Percentiles rank a stretch among this genome's conserved stretches.
Evolutionary conservation across 30 jellyfish, hydroid and myxozoan genomes (phyloP).

Genomic region (Chironex yamaguchii): DNA sequence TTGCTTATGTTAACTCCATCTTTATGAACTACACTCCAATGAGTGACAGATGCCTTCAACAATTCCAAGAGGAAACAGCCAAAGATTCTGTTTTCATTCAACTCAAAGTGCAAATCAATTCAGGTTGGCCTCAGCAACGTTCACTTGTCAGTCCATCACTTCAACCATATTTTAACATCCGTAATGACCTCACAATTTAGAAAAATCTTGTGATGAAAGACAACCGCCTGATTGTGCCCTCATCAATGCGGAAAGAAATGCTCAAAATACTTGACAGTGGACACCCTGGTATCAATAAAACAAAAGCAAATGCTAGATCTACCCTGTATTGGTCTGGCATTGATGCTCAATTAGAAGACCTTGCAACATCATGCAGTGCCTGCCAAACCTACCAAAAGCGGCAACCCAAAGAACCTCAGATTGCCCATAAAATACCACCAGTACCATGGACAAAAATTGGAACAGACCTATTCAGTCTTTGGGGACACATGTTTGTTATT

Average conservation of each 20-base stretch:
- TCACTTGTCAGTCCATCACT: background rate
- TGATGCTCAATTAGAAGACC: background rate
- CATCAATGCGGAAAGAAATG: background rate
- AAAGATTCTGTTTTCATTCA: background rate
- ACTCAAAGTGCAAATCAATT: background rate
- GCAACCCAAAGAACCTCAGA: constrained; percentile 9
- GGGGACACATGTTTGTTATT: background rate
- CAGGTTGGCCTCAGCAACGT: constrained; percentile 32
- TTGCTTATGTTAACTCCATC: constrained; percentile 4
- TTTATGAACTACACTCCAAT: too few relatives aligned
- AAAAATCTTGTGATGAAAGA: constrained; percentile 28
- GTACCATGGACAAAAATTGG: constrained; percentile 61
- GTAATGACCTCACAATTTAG: constrained; percentile 22
- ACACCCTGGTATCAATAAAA: constrained; percentile 28
- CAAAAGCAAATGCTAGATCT: background rate
- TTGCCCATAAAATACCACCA: background rate
- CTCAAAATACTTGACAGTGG: background rate
- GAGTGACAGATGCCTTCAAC: too few relatives aligned
- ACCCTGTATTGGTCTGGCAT: constrained; percentile 5
- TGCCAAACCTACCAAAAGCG: background rate
- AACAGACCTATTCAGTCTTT: constrained; percentile 48
- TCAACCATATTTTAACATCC: constrained; percentile 41
- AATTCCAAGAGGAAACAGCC: too few relatives aligned
- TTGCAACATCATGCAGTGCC: background rate
- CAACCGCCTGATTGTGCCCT: constrained; percentile 28